Base-by-base conservation (phyloP, 2,113 vertebrate species). In the Vombatus ursinus region DNA sequence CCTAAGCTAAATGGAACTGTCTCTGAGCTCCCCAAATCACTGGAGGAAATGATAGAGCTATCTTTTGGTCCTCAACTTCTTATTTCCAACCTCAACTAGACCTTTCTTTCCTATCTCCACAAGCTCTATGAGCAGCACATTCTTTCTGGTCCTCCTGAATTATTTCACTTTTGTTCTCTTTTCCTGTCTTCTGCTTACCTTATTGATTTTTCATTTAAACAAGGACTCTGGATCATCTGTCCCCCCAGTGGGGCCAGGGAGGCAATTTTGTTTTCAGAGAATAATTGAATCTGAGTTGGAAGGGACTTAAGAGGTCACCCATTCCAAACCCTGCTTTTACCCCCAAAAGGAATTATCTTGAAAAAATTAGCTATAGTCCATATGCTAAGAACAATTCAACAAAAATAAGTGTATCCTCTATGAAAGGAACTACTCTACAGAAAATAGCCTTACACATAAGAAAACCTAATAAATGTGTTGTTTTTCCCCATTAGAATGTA, bases 131-230 rank as follows among this genome's bases (percentile, higher is more conserved):
- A 77, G 61, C 1, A 77, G 14, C 5, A 16, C n/a, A 84, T 84
- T 19, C 68, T 84, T 84, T 84, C n/a, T 44, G n/a, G 68, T 84
- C n/a, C 68, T 44, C 14, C 37, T 44, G 6, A 84, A 84, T 19
- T 8, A 44, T 44, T 84, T 84, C 28, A 24, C 50, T 44, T 84
- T 84, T 53, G 52, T 0, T 28, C 44, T 19, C 84, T 84, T 28
- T 54, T 25, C 24, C 37, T n/a, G 49, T 54, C 92, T 93, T 94
- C 89, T 44, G 44, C 54, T 49, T 52, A 68, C 25, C 53, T 7
- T 44, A 95, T 92, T 94, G 96, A 93, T 50, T 94, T 90, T 91
- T 68, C 23, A 0, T 92, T 84, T 16, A n/a, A 23, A 16, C 48
- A 50, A 90, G 49, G n/a, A 54, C 31, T 24, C 6, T 16, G 77